phyloP scores from a whole-genome alignment of 2,113 vertebrate genomes.

The Hypanus sabinus region DNA sequence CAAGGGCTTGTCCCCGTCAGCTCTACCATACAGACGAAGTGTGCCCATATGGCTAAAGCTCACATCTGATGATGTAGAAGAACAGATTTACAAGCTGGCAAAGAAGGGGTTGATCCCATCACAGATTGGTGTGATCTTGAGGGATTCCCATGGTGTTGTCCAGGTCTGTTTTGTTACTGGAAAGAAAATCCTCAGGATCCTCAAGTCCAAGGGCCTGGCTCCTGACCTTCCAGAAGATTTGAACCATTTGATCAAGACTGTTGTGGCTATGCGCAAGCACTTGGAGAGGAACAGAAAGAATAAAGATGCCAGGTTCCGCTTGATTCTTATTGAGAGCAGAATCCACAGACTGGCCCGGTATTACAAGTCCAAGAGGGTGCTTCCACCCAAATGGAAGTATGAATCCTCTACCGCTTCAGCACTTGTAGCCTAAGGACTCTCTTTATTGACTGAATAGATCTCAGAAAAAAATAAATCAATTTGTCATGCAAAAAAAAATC shows the following conservation, averaged over 20 bases:
- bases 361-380: slow-evolving; percentile 95
- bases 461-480: slow-evolving; percentile 8
- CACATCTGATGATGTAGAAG: slow-evolving; percentile 95
- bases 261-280: slow-evolving; percentile 92
- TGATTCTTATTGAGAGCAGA: slow-evolving; percentile 94
- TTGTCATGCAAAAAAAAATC: not conserved
- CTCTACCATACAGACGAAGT: slow-evolving; percentile 89
- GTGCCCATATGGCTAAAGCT: slow-evolving; percentile 98
- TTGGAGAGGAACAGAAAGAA: slow-evolving; percentile 98
- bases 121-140: slow-evolving; percentile 95
- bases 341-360: slow-evolving; percentile 96
- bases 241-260: slow-evolving; percentile 99
- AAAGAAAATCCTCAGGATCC: slow-evolving; percentile 95
- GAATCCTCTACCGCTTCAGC: slow-evolving; percentile 97
- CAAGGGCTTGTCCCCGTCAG: slow-evolving; percentile 97
- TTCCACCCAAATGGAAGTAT: slow-evolving; percentile 98
- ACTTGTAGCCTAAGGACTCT: slow-evolving; percentile 77
- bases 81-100: slow-evolving; percentile 96
- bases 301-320: slow-evolving; percentile 95
- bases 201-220: slow-evolving; percentile 91
- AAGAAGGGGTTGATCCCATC: slow-evolving; percentile 96
- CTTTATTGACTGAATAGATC: slow-evolving; percentile 48
- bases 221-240: slow-evolving; percentile 96
- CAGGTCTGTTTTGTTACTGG: slow-evolving; percentile 97
- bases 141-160: slow-evolving; percentile 95